A percentile compares a stretch with the other conserved stretches of the same genome.
Conservation (phyloP, 2,797 vertebrate genomes). For the Heliangelus exortis region DNA sequence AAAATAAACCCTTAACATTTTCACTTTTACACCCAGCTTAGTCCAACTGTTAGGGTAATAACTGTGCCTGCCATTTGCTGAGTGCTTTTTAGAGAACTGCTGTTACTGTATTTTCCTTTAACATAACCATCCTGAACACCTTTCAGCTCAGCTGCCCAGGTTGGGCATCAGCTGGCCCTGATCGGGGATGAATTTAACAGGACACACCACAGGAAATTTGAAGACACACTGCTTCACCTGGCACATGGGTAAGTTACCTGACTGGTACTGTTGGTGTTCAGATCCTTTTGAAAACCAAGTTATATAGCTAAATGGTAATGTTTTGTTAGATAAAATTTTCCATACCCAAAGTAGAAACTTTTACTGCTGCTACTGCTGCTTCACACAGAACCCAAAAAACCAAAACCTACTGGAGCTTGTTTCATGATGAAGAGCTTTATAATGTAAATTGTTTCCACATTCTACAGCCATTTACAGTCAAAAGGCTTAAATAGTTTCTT, state of each 20-base stretch:
- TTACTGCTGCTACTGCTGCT: neutral
- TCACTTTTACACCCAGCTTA: neutral
- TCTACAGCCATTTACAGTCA: neutral
- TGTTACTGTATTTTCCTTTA: neutral
- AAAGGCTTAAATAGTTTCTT: neutral
- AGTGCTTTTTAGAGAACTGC: neutral
- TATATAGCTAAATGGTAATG: neutral
- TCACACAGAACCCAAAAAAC: neutral
- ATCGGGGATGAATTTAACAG: conserved; percentile 88
- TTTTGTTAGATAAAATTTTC: neutral
- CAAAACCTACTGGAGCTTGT: neutral
- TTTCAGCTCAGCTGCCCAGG: conserved; percentile 70
- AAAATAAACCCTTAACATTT: neutral
- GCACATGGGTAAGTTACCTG: conserved; percentile 29
- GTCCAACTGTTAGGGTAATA: neutral
- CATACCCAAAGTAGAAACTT: neutral
- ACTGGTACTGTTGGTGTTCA: neutral
- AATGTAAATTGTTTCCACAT: neutral
- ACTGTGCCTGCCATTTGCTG: neutral
- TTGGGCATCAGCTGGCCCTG: conserved; percentile 86
- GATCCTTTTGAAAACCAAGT: neutral
- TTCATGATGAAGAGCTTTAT: neutral
- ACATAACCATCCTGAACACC: neutral
- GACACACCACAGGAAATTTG: conserved; percentile 46
- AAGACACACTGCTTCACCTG: conserved; percentile 49